These are phyloP conservation scores for Chiridota heheva DNA, from an alignment of 35 echinoderm and acorn worm species.

Conservation along the genomic window DNA sequence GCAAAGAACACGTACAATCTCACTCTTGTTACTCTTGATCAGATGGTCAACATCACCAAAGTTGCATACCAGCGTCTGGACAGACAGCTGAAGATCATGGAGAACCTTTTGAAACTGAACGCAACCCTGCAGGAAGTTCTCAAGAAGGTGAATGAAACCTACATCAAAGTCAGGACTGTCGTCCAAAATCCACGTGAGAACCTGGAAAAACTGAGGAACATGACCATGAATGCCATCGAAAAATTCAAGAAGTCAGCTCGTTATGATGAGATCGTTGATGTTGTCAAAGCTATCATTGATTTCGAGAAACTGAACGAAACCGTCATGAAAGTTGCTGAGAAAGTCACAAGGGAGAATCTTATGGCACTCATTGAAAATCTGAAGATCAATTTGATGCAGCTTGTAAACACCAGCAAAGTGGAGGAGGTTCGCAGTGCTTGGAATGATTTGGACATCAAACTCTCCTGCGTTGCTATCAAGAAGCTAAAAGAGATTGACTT, in stretches of 20 bases:
- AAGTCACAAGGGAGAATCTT: slow-evolving; percentile 27
- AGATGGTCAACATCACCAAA: slow-evolving; percentile 1
- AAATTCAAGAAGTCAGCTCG: slow-evolving; percentile 26
- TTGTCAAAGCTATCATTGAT: slow-evolving; percentile 36
- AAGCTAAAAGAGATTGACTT: slow-evolving; percentile 17
- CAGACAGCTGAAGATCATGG: slow-evolving; percentile 32
- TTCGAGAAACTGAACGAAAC: slow-evolving; percentile 41
- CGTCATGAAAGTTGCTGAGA: slow-evolving; percentile 22
- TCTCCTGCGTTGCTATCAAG: slow-evolving; percentile 20
- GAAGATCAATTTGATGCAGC: slow-evolving; percentile 35
- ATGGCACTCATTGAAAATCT: slow-evolving; percentile 11
- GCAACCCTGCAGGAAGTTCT: slow-evolving; percentile 31
- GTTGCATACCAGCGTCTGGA: slow-evolving; percentile 22
- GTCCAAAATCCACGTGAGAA: slow-evolving; percentile 32
- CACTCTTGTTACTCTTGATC: slow-evolving; percentile 17
- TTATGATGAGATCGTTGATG: slow-evolving; percentile 50
- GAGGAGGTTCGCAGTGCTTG: neutral
- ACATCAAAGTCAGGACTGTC: neutral
- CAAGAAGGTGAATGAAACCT: slow-evolving; percentile 6
- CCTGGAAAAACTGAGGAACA: slow-evolving; percentile 31
- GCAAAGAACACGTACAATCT: slow-evolving; percentile 43
- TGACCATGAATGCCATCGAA: neutral
- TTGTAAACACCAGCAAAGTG: slow-evolving; percentile 7
- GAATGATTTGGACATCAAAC: slow-evolving; percentile 15
- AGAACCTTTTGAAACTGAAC: slow-evolving; percentile 51